phyloP scores from a whole-genome alignment of 2,113 vertebrate species.

The Herpailurus yagouaroundi region DNA sequence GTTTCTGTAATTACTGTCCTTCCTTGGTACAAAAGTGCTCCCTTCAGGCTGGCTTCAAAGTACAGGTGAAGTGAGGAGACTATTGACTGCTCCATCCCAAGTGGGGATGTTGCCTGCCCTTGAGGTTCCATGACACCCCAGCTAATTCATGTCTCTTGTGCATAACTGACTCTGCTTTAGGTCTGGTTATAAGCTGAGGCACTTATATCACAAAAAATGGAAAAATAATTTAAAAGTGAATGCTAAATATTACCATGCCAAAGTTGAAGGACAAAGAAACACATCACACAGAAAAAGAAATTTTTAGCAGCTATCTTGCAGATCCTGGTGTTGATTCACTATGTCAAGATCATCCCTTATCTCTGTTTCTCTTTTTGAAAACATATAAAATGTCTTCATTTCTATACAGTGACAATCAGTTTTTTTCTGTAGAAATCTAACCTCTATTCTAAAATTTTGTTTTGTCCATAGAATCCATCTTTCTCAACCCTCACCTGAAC shows the following conservation, averaged over 20 bases:
- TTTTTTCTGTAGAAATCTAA: neutral
- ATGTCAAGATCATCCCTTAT: neutral
- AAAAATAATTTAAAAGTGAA: neutral
- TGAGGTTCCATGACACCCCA: neutral
- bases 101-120: neutral
- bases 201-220: neutral
- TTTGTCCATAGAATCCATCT: neutral
- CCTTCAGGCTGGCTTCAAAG: neutral
- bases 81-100: no score
- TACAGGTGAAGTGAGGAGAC: neutral
- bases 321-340: neutral
- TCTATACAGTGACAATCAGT: neutral
- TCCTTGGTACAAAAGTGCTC: neutral
- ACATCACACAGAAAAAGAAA: neutral
- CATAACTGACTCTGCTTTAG: neutral
- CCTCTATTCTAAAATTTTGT: neutral
- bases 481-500: neutral
- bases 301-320: neutral
- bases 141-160: neutral
- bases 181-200: neutral
- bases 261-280: neutral
- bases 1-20: neutral
- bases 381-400: neutral
- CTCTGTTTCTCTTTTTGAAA: neutral
- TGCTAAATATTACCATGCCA: neutral